Base-by-base conservation (phyloP, 2,888 invertebrate genomes). In the Sturmia bella region DNA sequence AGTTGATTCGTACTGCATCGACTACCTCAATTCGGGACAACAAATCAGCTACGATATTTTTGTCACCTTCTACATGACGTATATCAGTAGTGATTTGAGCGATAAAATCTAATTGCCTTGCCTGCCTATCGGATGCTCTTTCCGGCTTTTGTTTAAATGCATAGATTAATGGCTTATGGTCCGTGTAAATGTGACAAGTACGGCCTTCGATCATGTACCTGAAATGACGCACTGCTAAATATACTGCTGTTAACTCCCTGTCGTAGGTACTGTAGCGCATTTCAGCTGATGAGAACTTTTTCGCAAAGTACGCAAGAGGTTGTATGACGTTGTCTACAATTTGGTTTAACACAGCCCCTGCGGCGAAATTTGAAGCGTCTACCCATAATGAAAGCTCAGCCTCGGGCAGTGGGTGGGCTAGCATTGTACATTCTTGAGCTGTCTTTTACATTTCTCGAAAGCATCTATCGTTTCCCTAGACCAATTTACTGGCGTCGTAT, bases 311-410 rank as follows among this genome's bases (percentile, higher is more conserved):
- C 1, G 87, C 88, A 6, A 91, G 77, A 0, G 90, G 90, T 84
- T 90, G 83, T 87, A 88, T 87, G 0, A 70, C 17, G 12, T 83
- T 64, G 4, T 85, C 56, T 3, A 81, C 74, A 0, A 56, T 32
- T 80, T 91, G 91, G 59, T 91, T 89, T 9, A 91, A 64, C 0
- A 87, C 88, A 1, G 89, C 90, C 1, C 91, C 91, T 3, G 90
- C 86, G 2, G 89, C 87, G 0, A 57, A 77, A 64, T 90, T 89
- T 0, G 90, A 91, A 1, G 91, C 90, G 43, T 82, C 80, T 15
- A 80, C 77, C 37, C 68, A 72, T 13, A 79, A 39, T 32, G 78
- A 85, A 21, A 64, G 39, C 52, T 70, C 66, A 19, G 59, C 43
- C 27, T 61, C 72, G 68, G 32, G 17, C 19, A 13, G 59, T 48